Conservation (phyloP, 1,140 invertebrate genomes). For the Aphaenogaster floridana region DNA sequence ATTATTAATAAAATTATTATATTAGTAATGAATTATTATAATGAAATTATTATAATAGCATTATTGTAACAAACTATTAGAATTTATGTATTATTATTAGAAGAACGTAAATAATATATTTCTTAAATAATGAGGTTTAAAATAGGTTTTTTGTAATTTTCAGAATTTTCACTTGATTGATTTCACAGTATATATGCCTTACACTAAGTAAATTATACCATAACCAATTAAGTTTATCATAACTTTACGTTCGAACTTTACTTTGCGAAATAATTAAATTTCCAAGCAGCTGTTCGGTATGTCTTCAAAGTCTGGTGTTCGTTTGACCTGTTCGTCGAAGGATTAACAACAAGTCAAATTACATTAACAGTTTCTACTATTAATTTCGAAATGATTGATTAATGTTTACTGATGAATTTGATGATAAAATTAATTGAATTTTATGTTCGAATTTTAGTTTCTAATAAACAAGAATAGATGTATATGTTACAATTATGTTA, state of each 20-base stretch:
- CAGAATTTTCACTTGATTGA: not conserved
- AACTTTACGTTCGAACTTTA: not conserved
- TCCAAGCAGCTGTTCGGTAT: not conserved
- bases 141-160: not conserved
- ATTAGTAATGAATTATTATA: not conserved
- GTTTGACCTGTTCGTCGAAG: not conserved
- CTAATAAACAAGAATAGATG: not conserved
- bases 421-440: not conserved
- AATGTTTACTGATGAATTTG: not conserved
- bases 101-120: not conserved
- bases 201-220: not conserved
- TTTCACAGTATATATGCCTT: not conserved
- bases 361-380: conserved; percentile 3
- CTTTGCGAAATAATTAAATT: not conserved
- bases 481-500: not conserved
- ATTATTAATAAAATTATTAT: not conserved
- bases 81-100: not conserved
- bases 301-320: not conserved
- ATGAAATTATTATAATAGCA: not conserved
- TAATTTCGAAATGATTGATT: not conserved
- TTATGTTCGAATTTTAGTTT: not conserved
- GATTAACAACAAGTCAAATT: not conserved
- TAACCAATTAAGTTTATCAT: not conserved
- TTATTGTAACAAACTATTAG: not conserved
- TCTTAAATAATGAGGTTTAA: not conserved